Base-by-base conservation (phyloP, 2,113 vertebrate genomes). In the Platysteira castanea region DNA sequence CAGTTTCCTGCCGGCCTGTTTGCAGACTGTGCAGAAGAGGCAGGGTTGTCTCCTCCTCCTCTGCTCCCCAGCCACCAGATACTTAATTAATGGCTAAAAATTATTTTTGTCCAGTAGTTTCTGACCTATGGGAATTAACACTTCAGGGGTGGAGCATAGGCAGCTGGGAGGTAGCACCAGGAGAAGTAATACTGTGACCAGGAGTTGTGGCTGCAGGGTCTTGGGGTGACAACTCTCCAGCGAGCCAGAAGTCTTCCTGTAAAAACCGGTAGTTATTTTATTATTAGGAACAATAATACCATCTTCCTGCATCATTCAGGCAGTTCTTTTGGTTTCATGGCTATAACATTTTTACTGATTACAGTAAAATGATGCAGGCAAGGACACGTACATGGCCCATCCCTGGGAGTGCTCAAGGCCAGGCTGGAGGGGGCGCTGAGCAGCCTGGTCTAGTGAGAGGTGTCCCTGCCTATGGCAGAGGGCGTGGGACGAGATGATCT, bases 291-390 rank as follows among this genome's bases (percentile, higher is more conserved):
- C 28, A 11, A 1, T 8, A 35, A 6, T 12, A 2, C 4, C 9
- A 17, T 20, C 63, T 69, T 80, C 18, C 44, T 37, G 15, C 37
- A 35, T 61, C 15, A 0, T 84, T 28, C 2, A 17, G 41, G 35
- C 37, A 5, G 37, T 47, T 39, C 4, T 26, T 70, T 19, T 33
- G 23, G 7, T 69, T 80, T 42, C 6, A 0, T 6, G 28, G 47
- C 76, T n/a, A 0, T 59, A 16, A 21, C 15, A 2, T 11, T 47
- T 74, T 33, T 49, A 7, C 31, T 3, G 52, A 3, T 33, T 9
- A 1, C 7, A 0, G n/a, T n/a, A n/a, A n/a, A n/a, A n/a, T n/a
- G n/a, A n/a, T 2, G n/a, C 37, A 2, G 9, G 2, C 0, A 1
- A 2, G 20, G 13, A 3, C 10, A 24, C 2, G 3, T 24, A 5